Evolutionary conservation across 2,113 vertebrate genomes (phyloP).

Genomic region (Corvus moneduloides): DNA sequence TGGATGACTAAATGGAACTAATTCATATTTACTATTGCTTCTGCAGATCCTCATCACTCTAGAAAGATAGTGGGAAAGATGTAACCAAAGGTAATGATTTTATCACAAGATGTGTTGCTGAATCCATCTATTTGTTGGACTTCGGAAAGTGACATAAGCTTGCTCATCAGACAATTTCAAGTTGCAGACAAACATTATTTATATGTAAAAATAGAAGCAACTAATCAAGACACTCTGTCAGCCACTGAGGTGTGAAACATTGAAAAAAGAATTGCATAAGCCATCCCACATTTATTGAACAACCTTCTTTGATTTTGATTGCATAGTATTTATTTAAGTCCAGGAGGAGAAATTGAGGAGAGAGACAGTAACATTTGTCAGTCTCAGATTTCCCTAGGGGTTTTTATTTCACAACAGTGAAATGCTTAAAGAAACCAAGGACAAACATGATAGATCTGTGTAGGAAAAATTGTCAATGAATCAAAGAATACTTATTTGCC

Average conservation of each 20-base stretch:
- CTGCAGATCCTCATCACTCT: background rate
- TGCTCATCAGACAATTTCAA: background rate
- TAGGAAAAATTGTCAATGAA: background rate
- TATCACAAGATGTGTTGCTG: background rate
- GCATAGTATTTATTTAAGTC: background rate
- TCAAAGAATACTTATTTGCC: background rate
- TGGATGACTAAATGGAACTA: background rate
- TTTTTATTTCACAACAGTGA: background rate
- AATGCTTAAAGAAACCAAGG: background rate
- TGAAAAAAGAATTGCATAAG: background rate
- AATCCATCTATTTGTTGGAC: background rate
- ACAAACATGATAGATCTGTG: background rate
- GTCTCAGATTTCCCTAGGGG: background rate
- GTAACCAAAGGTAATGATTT: background rate
- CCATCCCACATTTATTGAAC: background rate
- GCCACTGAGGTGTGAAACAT: background rate
- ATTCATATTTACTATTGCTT: background rate
- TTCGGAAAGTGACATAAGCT: background rate
- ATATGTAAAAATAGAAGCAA: background rate
- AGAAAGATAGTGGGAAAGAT: background rate
- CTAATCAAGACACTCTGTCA: background rate
- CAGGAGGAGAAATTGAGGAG: background rate
- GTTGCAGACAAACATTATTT: background rate
- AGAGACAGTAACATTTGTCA: background rate
- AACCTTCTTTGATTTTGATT: background rate